A percentile compares a stretch with the other conserved stretches of the same genome.
phyloP scores from a whole-genome alignment of 2,888 invertebrate species.

The Callimorpha dominula region DNA sequence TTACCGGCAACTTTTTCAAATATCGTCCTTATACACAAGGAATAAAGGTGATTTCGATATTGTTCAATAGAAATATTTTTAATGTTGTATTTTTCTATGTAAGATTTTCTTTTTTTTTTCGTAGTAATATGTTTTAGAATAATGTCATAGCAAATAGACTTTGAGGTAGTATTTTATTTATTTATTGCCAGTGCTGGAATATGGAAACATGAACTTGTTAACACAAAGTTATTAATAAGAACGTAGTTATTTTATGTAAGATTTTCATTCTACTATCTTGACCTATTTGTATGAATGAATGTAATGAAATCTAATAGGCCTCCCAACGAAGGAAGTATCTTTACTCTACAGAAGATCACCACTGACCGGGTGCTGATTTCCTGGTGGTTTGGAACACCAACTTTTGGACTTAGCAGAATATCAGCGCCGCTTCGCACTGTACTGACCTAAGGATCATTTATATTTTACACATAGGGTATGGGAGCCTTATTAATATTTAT shows the following conservation, averaged over 20 bases:
- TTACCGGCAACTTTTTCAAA: constrained; percentile 13
- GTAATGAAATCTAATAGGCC: too few species aligned
- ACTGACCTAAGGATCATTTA: too few species aligned
- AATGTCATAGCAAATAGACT: constrained; percentile 5
- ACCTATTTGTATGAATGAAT: background rate
- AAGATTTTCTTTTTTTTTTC: constrained; percentile 27
- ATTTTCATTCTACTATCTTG: background rate
- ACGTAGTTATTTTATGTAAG: background rate
- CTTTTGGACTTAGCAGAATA: too few species aligned
- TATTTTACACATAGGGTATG: too few species aligned
- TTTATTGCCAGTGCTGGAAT: background rate
- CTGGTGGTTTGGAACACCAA: too few species aligned
- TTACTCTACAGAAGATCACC: too few species aligned
- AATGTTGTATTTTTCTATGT: background rate
- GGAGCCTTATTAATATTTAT: too few species aligned
- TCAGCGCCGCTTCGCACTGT: too few species aligned
- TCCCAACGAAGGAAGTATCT: too few species aligned
- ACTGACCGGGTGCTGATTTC: too few species aligned
- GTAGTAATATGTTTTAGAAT: constrained; percentile 16
- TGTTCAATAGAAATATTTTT: background rate
- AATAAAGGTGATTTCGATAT: constrained; percentile 16
- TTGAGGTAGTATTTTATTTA: constrained; percentile 3
- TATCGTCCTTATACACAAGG: constrained; percentile 19
- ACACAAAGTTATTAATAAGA: background rate
- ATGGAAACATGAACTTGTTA: background rate